Evolutionary conservation across 1,140 invertebrate species (phyloP), one percentile per base, ranked within the genome.

Genomic region (Chelonus insularis): DNA sequence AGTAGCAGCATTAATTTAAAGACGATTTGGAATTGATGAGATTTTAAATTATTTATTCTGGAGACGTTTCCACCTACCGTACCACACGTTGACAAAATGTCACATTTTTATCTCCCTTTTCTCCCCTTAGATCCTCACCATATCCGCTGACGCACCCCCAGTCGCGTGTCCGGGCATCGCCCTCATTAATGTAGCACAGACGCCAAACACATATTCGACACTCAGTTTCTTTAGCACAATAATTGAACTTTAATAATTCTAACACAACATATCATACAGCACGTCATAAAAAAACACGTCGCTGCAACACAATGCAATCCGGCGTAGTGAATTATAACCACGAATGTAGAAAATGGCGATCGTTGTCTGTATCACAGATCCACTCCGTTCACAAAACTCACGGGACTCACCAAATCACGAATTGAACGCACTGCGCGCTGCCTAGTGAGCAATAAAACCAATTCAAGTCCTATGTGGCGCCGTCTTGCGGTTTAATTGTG

Each of bases 311-410:
- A 29, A 29, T n/a, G 25, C 9, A 32, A 57, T 47, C 43, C 56
- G 43, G 18, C 47, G 36, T 18, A 39, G 34, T 52, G 47, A 32
- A 45, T 54, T 43, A 52, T 16, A 54, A 59, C 50, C 43, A 16
- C 14, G 45, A 57, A 67, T 32, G 52, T 47, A 67, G 65, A 67
- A 67, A 67, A 67, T 67, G 65, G 65, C 25, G 25, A 29, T 29
- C 65, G 65, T 67, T 67, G 47, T 29, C 25, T 29, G 3, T 39
- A 3, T 14, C 12, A 37, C 36, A 9, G 36, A 2, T 37, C 36
- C 12, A n/a, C 12, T 12, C 9, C 12, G 3, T 12, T 11, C 12
- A 37, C 36, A 37, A 9, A 37, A 37, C 8, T 2, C 25, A 29
- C 25, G 25, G 25, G 3, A 29, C 25, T 29, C 25, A 29, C 7